phyloP scores from a whole-genome alignment of 2,797 vertebrate species.

The Poeciliopsis paucimaculata region DNA sequence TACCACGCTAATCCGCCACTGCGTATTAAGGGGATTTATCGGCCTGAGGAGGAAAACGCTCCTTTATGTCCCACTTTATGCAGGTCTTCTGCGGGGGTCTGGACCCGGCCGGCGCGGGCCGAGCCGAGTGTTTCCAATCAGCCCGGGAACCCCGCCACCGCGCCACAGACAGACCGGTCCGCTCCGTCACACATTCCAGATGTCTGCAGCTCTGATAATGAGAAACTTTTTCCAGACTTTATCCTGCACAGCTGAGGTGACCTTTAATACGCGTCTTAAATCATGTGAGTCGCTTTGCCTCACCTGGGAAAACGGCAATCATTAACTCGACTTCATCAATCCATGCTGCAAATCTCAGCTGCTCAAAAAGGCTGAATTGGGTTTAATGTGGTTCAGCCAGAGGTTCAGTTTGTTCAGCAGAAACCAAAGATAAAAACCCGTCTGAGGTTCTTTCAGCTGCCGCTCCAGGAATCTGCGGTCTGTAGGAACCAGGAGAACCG shows the following conservation, averaged over 20 bases:
- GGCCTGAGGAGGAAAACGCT: slow-evolving; percentile 45
- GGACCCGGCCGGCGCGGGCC: slow-evolving; percentile 37
- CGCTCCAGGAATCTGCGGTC: background rate
- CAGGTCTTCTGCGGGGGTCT: slow-evolving; percentile 41
- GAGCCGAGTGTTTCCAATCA: slow-evolving; percentile 53
- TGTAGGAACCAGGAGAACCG: background rate
- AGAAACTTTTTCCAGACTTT: slow-evolving; percentile 49
- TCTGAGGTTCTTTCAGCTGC: background rate
- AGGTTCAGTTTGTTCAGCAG: slow-evolving; percentile 1
- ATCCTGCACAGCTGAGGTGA: slow-evolving; percentile 26
- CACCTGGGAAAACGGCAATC: slow-evolving; percentile 32
- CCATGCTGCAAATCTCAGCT: slow-evolving; percentile 14
- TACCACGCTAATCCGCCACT: slow-evolving; percentile 53
- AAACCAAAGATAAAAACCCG: background rate
- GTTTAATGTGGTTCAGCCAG: background rate
- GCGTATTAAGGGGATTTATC: slow-evolving; percentile 66
- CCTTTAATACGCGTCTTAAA: slow-evolving; percentile 52
- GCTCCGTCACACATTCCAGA: slow-evolving; percentile 58
- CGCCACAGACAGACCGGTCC: slow-evolving; percentile 50
- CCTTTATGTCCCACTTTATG: slow-evolving; percentile 62
- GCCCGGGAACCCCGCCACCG: slow-evolving; percentile 25
- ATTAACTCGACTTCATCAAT: slow-evolving; percentile 41
- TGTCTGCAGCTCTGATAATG: slow-evolving; percentile 43
- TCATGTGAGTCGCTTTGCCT: slow-evolving; percentile 18
- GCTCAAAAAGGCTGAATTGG: slow-evolving; percentile 20